phyloP scores from a whole-genome alignment of 1,140 invertebrate genomes.

The Ceratosolen solmsi region DNA sequence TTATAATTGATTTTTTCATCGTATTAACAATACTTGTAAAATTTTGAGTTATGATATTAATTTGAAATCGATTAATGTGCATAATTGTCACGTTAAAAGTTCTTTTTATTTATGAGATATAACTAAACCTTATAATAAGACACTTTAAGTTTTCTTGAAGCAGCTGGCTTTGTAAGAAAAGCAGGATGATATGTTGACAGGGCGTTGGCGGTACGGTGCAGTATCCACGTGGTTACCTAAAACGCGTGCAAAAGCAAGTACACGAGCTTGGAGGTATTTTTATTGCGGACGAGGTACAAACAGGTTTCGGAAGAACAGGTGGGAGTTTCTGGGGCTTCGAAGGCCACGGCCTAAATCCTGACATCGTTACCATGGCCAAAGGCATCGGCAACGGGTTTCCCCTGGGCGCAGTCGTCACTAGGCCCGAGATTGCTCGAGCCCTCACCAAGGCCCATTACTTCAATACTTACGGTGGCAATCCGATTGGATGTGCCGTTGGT shows the following conservation, averaged over 20 bases:
- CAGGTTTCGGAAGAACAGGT: slow-evolving; percentile 95
- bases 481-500: slow-evolving; percentile 89
- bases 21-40: no score
- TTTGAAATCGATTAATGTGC: no score
- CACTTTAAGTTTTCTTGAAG: no score
- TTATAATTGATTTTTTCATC: no score
- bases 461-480: slow-evolving; percentile 97
- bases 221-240: slow-evolving; percentile 91
- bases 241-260: slow-evolving; percentile 86
- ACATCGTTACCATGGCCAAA: slow-evolving; percentile 94
- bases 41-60: no score
- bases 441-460: slow-evolving; percentile 88
- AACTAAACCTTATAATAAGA: no score
- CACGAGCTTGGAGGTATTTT: slow-evolving; percentile 88
- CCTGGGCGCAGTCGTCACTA: slow-evolving; percentile 94
- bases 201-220: slow-evolving; percentile 93
- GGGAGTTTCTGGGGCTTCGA: slow-evolving; percentile 97
- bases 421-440: slow-evolving; percentile 84
- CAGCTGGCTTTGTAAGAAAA: no score
- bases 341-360: slow-evolving; percentile 87
- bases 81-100: no score
- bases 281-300: slow-evolving; percentile 96
- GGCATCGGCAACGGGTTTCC: slow-evolving; percentile 96
- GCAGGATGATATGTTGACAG: slow-evolving; percentile 72
- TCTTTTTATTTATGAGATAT: no score